These are phyloP conservation scores for Seriola rivoliana DNA, from an alignment of 2,113 vertebrate genomes.

Conservation along the genomic window DNA sequence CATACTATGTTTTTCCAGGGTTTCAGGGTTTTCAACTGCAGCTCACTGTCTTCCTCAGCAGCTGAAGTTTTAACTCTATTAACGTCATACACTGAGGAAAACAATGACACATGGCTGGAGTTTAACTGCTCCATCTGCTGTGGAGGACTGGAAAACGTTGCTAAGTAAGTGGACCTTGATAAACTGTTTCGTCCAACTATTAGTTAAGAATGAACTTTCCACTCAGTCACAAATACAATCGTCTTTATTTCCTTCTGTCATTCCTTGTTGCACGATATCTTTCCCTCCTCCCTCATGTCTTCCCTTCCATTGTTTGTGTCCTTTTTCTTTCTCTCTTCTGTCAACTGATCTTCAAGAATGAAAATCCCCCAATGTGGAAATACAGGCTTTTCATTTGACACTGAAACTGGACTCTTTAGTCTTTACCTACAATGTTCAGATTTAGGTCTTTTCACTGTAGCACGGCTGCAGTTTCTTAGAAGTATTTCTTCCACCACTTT, in stretches of 20 bases:
- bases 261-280: background rate
- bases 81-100: too few species aligned
- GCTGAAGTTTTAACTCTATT: background rate
- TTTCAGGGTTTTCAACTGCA: background rate
- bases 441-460: background rate
- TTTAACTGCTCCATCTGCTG: background rate
- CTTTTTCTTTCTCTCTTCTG: background rate
- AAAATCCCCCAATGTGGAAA: background rate
- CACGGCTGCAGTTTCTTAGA: conserved; percentile 1
- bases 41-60: background rate
- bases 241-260: background rate
- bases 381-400: background rate
- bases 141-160: background rate
- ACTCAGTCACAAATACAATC: background rate
- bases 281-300: background rate
- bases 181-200: background rate
- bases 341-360: background rate
- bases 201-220: background rate
- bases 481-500: background rate
- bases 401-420: background rate
- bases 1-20: background rate
- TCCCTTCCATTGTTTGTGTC: background rate
- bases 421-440: background rate
- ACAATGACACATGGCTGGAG: background rate
- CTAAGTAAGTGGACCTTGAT: background rate